Evolutionary conservation across 2,797 vertebrate species (phyloP).

Genomic region (Strix occidentalis): DNA sequence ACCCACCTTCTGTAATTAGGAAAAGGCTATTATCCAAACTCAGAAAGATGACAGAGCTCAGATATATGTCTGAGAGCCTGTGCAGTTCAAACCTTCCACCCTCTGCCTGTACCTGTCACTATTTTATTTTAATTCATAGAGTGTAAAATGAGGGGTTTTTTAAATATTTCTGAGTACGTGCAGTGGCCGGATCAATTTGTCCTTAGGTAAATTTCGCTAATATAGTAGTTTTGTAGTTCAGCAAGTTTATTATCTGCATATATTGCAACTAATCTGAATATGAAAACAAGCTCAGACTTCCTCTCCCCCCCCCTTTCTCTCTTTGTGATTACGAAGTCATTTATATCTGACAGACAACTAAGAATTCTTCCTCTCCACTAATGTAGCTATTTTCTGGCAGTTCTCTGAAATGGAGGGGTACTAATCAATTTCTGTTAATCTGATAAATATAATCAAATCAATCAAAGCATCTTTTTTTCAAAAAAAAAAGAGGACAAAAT

Average conservation of each 20-base stretch:
- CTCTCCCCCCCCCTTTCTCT: neutral
- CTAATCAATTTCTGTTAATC: conserved; percentile 36
- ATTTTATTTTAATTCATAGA: neutral
- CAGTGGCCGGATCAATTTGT: neutral
- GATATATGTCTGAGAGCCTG: neutral
- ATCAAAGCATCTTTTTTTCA: neutral
- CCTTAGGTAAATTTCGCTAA: neutral
- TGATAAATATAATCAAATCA: conserved; percentile 45
- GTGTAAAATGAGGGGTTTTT: neutral
- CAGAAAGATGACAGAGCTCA: neutral
- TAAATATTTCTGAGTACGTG: neutral
- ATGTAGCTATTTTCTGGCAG: conserved; percentile 1
- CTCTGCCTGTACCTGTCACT: neutral
- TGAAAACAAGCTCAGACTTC: neutral
- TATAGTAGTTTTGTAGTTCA: neutral
- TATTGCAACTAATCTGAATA: neutral
- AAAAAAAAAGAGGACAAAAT: neutral
- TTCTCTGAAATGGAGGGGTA: neutral
- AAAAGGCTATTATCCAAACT: neutral
- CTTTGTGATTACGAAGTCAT: neutral
- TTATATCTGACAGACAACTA: neutral
- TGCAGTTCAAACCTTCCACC: neutral
- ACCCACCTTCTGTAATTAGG: neutral
- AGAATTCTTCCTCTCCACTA: neutral
- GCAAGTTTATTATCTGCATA: neutral